Conservation (phyloP, 2,797 vertebrate genomes). For the Bucorvus abyssinicus region DNA sequence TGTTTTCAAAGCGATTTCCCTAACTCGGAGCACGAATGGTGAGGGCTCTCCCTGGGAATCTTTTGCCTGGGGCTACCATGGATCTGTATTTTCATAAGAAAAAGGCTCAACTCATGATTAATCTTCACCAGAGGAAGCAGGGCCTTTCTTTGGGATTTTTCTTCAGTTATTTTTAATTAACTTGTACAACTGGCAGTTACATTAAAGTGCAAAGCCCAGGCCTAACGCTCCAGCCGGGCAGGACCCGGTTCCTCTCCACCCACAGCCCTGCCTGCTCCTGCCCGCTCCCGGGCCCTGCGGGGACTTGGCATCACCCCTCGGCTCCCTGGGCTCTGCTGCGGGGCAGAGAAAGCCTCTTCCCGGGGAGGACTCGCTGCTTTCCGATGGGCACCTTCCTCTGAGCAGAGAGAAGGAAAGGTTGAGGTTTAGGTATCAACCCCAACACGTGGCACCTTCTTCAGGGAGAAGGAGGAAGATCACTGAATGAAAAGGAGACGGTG, state of each 20-base stretch:
- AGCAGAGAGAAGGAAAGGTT: background rate
- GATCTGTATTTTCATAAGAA: constrained; percentile 61
- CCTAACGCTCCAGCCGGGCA: background rate
- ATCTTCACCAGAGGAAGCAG: constrained; percentile 52
- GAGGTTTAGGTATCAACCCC: background rate
- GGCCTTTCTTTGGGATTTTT: constrained; percentile 64
- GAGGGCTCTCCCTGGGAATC: constrained; percentile 66
- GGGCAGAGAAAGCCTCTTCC: background rate
- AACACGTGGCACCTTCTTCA: accelerated
- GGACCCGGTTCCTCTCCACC: background rate
- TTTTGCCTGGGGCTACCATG: constrained; percentile 59
- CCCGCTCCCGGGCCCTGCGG: background rate
- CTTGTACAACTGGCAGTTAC: constrained; percentile 61
- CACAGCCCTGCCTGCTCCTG: background rate
- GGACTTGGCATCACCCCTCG: background rate
- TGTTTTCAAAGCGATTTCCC: constrained; percentile 65
- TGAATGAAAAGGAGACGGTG: background rate
- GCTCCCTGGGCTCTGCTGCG: no score
- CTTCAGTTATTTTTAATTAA: constrained; percentile 69
- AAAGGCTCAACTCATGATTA: constrained; percentile 53
- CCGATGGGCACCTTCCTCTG: background rate
- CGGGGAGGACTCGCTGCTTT: background rate
- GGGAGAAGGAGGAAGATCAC: background rate
- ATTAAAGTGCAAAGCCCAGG: constrained; percentile 38
- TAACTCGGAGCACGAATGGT: constrained; percentile 62